Evolutionary conservation across 2,888 invertebrate species (phyloP).

Genomic region (Philhelius pedissequus): DNA sequence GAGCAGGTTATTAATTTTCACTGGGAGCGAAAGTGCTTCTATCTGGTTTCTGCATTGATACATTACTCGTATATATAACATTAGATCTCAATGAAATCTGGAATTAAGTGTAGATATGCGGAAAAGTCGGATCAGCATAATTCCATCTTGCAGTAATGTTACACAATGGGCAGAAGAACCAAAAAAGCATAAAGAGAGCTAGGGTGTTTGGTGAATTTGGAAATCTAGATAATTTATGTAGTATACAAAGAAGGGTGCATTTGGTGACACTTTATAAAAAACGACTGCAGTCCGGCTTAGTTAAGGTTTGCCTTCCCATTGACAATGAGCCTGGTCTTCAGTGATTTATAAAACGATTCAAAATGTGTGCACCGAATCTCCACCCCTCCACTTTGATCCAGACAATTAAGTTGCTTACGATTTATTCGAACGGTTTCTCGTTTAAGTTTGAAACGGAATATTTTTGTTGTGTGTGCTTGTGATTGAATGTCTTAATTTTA

Average conservation of each 20-base stretch:
- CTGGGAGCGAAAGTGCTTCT: constrained; percentile 4
- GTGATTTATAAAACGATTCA: constrained; percentile 26
- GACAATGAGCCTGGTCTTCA: constrained; percentile 43
- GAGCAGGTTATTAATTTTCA: constrained; percentile 54
- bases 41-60: constrained; percentile 31
- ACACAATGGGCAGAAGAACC: constrained; percentile 40
- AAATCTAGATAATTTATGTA: background rate
- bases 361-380: constrained; percentile 2
- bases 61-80: constrained; percentile 57
- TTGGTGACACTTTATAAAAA: constrained; percentile 25
- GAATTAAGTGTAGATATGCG: constrained; percentile 69
- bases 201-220: background rate
- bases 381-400: background rate
- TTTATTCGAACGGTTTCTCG: background rate
- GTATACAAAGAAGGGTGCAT: constrained; percentile 33
- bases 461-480: background rate
- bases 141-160: constrained; percentile 42
- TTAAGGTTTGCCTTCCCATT: constrained; percentile 16
- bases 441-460: background rate
- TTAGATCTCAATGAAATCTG: constrained; percentile 62
- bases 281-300: background rate
- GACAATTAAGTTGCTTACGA: constrained; percentile 65
- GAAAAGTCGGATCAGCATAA: constrained; percentile 70
- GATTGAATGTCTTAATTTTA: background rate
- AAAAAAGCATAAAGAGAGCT: constrained; percentile 3